Percentiles rank a stretch among this genome's conserved stretches.
These are phyloP conservation scores for Gadus chalcogrammus DNA, from an alignment of 2,113 vertebrate genomes.

Conservation along the genomic window DNA sequence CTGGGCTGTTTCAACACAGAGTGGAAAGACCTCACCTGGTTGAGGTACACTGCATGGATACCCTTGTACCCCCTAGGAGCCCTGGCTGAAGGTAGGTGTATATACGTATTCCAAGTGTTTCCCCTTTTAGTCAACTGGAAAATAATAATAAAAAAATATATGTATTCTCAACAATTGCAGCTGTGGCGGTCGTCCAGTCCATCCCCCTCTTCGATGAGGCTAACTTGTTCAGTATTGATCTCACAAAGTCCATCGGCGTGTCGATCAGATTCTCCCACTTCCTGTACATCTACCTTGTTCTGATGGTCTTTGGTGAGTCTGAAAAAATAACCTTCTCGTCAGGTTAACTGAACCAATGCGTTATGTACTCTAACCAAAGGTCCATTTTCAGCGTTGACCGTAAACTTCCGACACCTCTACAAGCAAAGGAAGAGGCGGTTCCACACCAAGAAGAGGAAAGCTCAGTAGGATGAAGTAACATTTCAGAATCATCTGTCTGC, in stretches of 20 bases:
- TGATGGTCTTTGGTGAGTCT: slow-evolving; percentile 86
- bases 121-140: too few relatives aligned
- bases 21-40: slow-evolving; percentile 92
- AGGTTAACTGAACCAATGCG: background rate
- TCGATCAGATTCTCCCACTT: slow-evolving; percentile 85
- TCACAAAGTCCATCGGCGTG: slow-evolving; percentile 80
- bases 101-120: too few relatives aligned
- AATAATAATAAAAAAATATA: background rate
- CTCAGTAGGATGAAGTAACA: slow-evolving; percentile 65
- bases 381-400: slow-evolving; percentile 73
- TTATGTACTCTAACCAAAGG: background rate
- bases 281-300: slow-evolving; percentile 81
- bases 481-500: background rate
- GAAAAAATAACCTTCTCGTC: background rate
- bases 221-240: slow-evolving; percentile 80
- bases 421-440: slow-evolving; percentile 86
- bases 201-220: slow-evolving; percentile 87
- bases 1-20: slow-evolving; percentile 86
- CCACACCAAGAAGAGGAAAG: slow-evolving; percentile 86
- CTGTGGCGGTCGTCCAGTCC: slow-evolving; percentile 85
- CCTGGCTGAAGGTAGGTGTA: slow-evolving; percentile 83
- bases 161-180: slow-evolving; percentile 59
- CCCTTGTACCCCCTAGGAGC: slow-evolving; percentile 88
- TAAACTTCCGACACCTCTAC: slow-evolving; percentile 89
- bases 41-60: slow-evolving; percentile 91